Evolutionary conservation across 2,888 invertebrate species (phyloP).

Genomic region (Orthosia gracilis): DNA sequence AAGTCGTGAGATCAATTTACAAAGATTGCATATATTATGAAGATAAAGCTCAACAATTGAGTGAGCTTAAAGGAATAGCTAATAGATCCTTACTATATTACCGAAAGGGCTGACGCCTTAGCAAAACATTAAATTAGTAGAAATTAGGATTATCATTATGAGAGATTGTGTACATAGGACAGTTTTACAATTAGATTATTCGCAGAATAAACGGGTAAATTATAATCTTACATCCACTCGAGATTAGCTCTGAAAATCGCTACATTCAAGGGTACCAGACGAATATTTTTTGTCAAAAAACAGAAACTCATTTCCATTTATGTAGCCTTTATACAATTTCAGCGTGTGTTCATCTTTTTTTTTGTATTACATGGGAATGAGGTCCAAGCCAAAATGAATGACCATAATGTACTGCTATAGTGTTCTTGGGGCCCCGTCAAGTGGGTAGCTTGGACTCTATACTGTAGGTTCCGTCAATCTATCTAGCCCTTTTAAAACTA

Average conservation of each 20-base stretch:
- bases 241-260: conserved; percentile 28
- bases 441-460: background rate
- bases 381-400: conserved; percentile 60
- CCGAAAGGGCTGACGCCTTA: too few relatives aligned
- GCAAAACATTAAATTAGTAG: too few relatives aligned
- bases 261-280: conserved; percentile 36
- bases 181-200: background rate
- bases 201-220: background rate
- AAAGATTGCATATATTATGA: too few relatives aligned
- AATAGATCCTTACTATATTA: too few relatives aligned
- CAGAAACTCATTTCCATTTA: conserved; percentile 59
- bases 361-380: conserved; percentile 62
- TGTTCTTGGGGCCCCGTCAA: conserved; percentile 38
- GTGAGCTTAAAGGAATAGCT: too few relatives aligned
- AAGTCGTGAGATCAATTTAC: too few relatives aligned
- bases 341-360: conserved; percentile 58
- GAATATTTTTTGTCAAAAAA: conserved; percentile 55
- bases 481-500: too few relatives aligned
- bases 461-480: conserved; percentile 45
- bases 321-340: conserved; percentile 49
- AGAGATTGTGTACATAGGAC: background rate
- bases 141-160: too few relatives aligned
- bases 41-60: too few relatives aligned
- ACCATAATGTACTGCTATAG: conserved; percentile 61
- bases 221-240: conserved; percentile 17